These are phyloP conservation scores for Intellagama lesueurii DNA, from an alignment of 2,797 vertebrate species.

Conservation along the genomic window DNA sequence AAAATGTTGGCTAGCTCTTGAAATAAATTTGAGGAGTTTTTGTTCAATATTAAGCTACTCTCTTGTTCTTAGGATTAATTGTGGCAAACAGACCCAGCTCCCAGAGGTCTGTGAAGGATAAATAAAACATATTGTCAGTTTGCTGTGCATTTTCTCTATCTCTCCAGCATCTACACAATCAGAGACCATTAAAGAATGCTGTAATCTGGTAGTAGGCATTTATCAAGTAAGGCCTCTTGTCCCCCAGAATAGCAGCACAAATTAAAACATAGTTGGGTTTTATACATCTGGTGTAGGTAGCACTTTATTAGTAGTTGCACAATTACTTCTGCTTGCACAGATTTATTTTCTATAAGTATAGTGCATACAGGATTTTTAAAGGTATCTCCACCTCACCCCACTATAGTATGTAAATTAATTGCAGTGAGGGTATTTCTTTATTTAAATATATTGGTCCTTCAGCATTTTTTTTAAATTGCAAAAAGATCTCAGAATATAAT, in stretches of 20 bases:
- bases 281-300: constrained; percentile 45
- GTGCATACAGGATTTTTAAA: constrained; percentile 3
- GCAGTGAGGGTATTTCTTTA: constrained; percentile 15
- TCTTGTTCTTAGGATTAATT: constrained; percentile 62
- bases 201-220: constrained; percentile 61
- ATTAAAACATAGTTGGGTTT: constrained; percentile 55
- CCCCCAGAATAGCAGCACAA: constrained; percentile 27
- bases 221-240: constrained; percentile 55
- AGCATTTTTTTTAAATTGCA: constrained; percentile 39
- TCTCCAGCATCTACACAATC: constrained; percentile 44
- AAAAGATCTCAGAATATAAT: constrained; percentile 16
- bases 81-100: constrained; percentile 64
- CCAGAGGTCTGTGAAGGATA: constrained; percentile 59
- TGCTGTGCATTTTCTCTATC: constrained; percentile 57
- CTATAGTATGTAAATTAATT: not conserved
- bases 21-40: constrained; percentile 50
- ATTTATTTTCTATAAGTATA: constrained; percentile 58
- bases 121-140: constrained; percentile 56
- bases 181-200: constrained; percentile 46
- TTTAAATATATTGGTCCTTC: constrained; percentile 41
- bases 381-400: constrained; percentile 17
- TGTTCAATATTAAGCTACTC: constrained; percentile 58
- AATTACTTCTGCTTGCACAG: constrained; percentile 46
- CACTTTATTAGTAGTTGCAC: constrained; percentile 36
- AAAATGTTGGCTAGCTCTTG: constrained; percentile 37